Evolutionary conservation across 2,797 vertebrate genomes (phyloP).

Genomic region (Cryptoprocta ferox): DNA sequence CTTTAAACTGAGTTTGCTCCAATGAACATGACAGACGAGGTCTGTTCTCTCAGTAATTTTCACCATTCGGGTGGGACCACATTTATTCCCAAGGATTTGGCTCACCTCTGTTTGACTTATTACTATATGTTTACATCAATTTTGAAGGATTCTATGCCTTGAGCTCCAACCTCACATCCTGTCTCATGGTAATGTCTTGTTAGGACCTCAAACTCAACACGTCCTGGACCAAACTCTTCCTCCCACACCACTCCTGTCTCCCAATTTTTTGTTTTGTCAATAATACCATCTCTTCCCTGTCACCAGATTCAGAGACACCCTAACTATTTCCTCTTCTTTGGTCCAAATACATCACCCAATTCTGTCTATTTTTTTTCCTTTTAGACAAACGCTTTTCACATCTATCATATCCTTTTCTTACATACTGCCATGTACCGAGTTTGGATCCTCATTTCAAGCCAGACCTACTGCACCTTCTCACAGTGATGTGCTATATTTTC

Average conservation of each 20-base stretch:
- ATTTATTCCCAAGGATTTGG: neutral
- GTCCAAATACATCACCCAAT: neutral
- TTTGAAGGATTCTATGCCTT: neutral
- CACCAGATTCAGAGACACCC: neutral
- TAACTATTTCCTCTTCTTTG: neutral
- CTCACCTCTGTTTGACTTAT: neutral
- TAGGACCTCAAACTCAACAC: neutral
- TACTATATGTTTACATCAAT: neutral
- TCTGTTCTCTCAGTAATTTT: neutral
- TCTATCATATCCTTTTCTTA: neutral
- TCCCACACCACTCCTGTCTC: neutral
- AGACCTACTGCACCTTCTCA: neutral
- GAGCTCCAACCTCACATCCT: neutral
- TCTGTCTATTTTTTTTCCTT: neutral
- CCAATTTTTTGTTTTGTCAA: neutral
- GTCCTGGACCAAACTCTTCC: neutral
- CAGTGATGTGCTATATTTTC: too few relatives aligned
- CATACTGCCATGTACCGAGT: neutral
- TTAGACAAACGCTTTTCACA: neutral
- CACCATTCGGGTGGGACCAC: neutral
- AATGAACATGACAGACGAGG: neutral
- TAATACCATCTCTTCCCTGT: neutral
- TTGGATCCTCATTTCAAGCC: neutral
- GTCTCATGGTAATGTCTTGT: neutral
- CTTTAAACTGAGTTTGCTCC: neutral